A percentile compares a stretch with the other conserved stretches of the same genome.
Evolutionary conservation across 2,888 invertebrate genomes (phyloP).

Genomic region (Troglohyphantes excavatus): DNA sequence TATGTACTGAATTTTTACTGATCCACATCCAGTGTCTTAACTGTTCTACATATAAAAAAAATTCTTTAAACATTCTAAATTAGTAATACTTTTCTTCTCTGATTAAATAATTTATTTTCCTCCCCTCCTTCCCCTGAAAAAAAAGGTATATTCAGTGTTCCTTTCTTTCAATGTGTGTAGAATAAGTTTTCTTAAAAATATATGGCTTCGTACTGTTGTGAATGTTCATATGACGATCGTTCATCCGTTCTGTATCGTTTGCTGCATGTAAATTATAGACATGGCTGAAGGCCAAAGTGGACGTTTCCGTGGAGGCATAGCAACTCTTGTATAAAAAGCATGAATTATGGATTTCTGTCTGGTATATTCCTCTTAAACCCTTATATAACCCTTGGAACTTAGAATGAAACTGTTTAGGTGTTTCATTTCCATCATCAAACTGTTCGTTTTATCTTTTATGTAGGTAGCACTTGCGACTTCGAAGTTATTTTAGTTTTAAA

Average conservation of each 20-base stretch:
- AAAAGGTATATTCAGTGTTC: too few species aligned
- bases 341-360: constrained; percentile 44
- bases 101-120: too few species aligned
- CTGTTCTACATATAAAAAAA: too few species aligned
- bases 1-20: too few species aligned
- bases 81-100: too few species aligned
- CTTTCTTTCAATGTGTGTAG: not conserved
- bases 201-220: constrained; percentile 9
- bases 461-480: not conserved
- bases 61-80: too few species aligned
- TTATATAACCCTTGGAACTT: not conserved
- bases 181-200: not conserved
- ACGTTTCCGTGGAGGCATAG: constrained; percentile 13
- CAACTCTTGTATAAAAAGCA: constrained; percentile 15
- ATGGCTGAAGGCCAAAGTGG: constrained; percentile 55
- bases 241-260: not conserved
- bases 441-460: not conserved
- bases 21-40: too few species aligned
- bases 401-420: not conserved
- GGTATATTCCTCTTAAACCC: not conserved
- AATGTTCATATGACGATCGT: not conserved
- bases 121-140: too few species aligned
- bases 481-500: not conserved
- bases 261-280: constrained; percentile 7
- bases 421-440: not conserved